Percentiles rank a stretch among this genome's conserved stretches.
Evolutionary conservation across 2,113 vertebrate species (phyloP).

Genomic region (Amphilophus citrinellus): DNA sequence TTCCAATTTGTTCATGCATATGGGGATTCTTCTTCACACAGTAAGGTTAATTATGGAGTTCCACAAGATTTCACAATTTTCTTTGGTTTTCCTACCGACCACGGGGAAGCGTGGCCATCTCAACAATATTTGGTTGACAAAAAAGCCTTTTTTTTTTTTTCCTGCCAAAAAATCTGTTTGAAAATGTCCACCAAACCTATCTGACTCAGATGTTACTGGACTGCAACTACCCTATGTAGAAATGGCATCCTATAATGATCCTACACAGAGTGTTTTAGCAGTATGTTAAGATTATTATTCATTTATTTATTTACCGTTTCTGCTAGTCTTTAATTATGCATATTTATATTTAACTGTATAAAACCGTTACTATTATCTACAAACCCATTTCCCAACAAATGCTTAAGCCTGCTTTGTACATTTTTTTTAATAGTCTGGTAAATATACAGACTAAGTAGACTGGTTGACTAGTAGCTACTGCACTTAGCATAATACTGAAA

Average conservation of each 20-base stretch:
- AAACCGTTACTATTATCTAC: background rate
- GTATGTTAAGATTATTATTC: background rate
- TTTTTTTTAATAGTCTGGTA: background rate
- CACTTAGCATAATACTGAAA: background rate
- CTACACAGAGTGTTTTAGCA: background rate
- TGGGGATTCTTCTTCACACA: too few species aligned
- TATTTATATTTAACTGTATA: background rate
- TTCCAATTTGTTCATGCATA: too few species aligned
- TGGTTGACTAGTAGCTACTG: background rate
- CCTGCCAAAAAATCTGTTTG: background rate
- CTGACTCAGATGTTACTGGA: background rate
- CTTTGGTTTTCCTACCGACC: background rate
- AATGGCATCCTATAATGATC: background rate
- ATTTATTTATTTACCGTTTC: background rate
- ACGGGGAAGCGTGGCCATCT: conserved; percentile 14
- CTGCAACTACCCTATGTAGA: background rate
- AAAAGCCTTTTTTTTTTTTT: background rate
- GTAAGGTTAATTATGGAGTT: too few species aligned
- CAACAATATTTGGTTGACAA: conserved; percentile 19
- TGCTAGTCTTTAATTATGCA: conserved; percentile 2
- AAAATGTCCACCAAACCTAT: conserved; percentile 28
- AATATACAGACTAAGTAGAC: background rate
- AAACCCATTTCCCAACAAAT: background rate
- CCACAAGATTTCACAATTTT: too few species aligned
- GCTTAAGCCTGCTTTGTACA: background rate